Evolutionary conservation across 2,888 invertebrate genomes (phyloP), one percentile per base, ranked within the genome.

Genomic region (Augiades crinisus): DNA sequence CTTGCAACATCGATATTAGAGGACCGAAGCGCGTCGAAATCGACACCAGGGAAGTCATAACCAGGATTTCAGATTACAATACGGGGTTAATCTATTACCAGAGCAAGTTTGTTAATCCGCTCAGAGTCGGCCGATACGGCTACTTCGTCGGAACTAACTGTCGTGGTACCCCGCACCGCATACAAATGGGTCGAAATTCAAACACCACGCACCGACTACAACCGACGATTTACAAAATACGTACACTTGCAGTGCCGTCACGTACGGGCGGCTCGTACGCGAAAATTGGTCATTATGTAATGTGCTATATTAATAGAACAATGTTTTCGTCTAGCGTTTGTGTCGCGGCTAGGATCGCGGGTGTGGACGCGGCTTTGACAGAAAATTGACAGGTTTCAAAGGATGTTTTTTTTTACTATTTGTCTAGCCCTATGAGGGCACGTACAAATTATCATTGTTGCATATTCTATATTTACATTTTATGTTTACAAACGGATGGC

Each of bases 71-170:
- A 19, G 22, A 22, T 31, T 14, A 21, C 2, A 37, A 31, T 21
- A 41, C 33, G 27, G 50, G 36, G 19, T 43, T 36, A 43, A 43
- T 50, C 43, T 17, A 19, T 36, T 19, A 27, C 41, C 60, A 24
- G 49, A 13, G 43, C 27, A 40, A 50, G 43, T 50, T 43, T 36
- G 67, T 67, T 69, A 70, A 69, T 69, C 68, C 67, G 62, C 60
- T 62, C 64, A 59, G 68, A 69, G 46, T 65, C 58, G 58, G 61
- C 60, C 62, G 61, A 59, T 63, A 78, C 80, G 72, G 81, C 80
- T 80, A 81, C 63, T 79, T 79, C 76, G 64, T 64, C 63, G 72
- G 81, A 82, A 81, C 64, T 81, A 84, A 83, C 85, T 75, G 84
- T 80, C 53, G 41, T 46, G 54, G 45, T 55, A n/a, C 58, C 51